Evolutionary conservation across 2,797 vertebrate genomes (phyloP).

Genomic region (Setipinna tenuifilis): DNA sequence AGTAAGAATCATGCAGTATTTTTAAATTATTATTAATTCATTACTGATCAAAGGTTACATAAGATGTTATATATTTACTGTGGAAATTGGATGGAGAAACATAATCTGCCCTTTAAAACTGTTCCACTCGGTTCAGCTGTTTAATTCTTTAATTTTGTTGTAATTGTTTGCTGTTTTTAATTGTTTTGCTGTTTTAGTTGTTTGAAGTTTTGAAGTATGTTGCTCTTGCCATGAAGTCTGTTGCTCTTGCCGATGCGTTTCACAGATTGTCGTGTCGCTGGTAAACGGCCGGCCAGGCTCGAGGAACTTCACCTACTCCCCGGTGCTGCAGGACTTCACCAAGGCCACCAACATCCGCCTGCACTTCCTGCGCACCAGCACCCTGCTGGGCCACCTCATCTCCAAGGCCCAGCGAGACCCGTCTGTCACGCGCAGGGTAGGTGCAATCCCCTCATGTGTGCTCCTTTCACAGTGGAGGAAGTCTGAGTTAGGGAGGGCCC

Average conservation of each 20-base stretch:
- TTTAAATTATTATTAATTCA: background rate
- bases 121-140: no score
- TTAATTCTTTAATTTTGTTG: no score
- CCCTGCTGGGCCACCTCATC: slow-evolving; percentile 89
- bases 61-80: background rate
- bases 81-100: background rate
- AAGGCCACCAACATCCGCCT: slow-evolving; percentile 91
- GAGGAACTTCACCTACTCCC: slow-evolving; percentile 85
- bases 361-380: slow-evolving; percentile 86
- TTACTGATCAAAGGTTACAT: background rate
- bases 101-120: background rate
- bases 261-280: slow-evolving; percentile 88
- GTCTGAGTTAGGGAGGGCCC: no score
- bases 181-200: background rate
- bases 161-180: no score
- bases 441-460: slow-evolving; percentile 50
- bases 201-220: no score
- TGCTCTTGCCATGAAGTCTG: no score
- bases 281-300: slow-evolving; percentile 89
- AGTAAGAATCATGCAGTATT: slow-evolving; percentile 67
- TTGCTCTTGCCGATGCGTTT: slow-evolving; percentile 40
- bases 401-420: slow-evolving; percentile 89
- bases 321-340: slow-evolving; percentile 84
- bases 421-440: slow-evolving; percentile 88
- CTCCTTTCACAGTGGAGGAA: no score